Evolutionary conservation across 2,888 invertebrate genomes (phyloP).

Genomic region (Galerucella pusilla): DNA sequence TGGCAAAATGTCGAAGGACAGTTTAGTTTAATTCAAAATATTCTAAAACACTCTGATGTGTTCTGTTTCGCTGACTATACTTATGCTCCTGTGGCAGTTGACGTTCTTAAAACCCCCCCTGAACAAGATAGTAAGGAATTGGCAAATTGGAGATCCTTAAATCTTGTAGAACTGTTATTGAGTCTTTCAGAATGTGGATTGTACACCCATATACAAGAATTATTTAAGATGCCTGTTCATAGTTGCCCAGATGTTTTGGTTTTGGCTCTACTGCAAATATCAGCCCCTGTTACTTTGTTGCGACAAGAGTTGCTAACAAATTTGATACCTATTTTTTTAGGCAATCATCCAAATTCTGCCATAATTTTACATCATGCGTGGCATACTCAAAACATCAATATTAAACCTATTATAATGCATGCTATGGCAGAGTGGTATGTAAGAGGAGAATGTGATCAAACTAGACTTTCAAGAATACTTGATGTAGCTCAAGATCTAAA

Average conservation of each 20-base stretch:
- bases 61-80: conserved; percentile 95
- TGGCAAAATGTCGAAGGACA: conserved; percentile 96
- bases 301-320: conserved; percentile 89
- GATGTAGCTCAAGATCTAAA: conserved; percentile 97
- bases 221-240: conserved; percentile 91
- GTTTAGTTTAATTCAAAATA: conserved; percentile 86
- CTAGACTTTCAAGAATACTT: conserved; percentile 86
- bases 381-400: conserved; percentile 80
- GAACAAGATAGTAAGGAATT: conserved; percentile 96
- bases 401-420: conserved; percentile 90
- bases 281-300: conserved; percentile 80
- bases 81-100: conserved; percentile 86
- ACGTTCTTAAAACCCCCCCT: conserved; percentile 92
- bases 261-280: conserved; percentile 88
- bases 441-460: conserved; percentile 92
- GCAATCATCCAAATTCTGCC: conserved; percentile 95
- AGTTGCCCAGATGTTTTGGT: conserved; percentile 95
- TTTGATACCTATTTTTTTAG: conserved; percentile 92
- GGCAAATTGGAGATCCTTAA: conserved; percentile 92
- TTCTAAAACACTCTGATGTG: conserved; percentile 91
- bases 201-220: conserved; percentile 83
- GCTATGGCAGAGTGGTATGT: conserved; percentile 98
- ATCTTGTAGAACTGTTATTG: conserved; percentile 89
- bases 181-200: conserved; percentile 89
- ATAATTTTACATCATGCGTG: conserved; percentile 97